Conservation (phyloP, 2,113 vertebrate genomes). For the western clawed frog (Xenopus tropicalis) region DNA sequence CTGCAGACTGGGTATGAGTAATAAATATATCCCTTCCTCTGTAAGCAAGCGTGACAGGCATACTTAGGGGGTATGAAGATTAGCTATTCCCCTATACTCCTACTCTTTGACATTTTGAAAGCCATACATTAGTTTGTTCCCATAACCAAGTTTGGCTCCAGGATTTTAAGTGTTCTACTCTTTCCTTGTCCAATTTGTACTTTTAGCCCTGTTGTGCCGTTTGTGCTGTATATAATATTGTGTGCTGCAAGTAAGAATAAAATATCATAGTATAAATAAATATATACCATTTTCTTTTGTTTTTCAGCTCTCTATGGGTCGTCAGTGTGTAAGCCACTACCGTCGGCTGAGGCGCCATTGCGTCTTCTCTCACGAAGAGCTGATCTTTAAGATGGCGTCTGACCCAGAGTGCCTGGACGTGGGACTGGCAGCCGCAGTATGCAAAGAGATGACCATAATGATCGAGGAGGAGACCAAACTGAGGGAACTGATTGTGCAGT, state of each 20-base stretch:
- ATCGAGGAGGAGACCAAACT: slow-evolving; percentile 88
- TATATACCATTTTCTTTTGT: not conserved
- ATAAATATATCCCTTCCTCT: not conserved
- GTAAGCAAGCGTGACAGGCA: too few species aligned
- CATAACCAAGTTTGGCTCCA: too few species aligned
- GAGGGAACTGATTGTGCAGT: slow-evolving; percentile 76
- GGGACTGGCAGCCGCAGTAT: slow-evolving; percentile 90
- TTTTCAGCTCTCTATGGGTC: slow-evolving; percentile 82
- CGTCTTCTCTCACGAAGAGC: slow-evolving; percentile 95
- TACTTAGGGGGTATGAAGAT: too few species aligned
- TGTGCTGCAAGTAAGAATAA: too few species aligned
- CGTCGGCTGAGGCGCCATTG: slow-evolving; percentile 88
- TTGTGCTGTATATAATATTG: too few species aligned
- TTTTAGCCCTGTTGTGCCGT: too few species aligned
- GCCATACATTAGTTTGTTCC: too few species aligned
- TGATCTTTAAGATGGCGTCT: slow-evolving; percentile 97
- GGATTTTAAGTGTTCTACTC: too few species aligned
- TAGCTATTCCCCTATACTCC: too few species aligned
- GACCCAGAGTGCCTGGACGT: slow-evolving; percentile 94
- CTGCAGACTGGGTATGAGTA: slow-evolving; percentile 89
- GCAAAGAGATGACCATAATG: slow-evolving; percentile 86
- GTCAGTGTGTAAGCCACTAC: slow-evolving; percentile 94
- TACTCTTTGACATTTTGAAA: too few species aligned
- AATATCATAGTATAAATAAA: too few species aligned
- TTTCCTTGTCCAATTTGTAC: too few species aligned